Evolutionary conservation across 2,888 invertebrate genomes (phyloP).

Genomic region (Automeris io): DNA sequence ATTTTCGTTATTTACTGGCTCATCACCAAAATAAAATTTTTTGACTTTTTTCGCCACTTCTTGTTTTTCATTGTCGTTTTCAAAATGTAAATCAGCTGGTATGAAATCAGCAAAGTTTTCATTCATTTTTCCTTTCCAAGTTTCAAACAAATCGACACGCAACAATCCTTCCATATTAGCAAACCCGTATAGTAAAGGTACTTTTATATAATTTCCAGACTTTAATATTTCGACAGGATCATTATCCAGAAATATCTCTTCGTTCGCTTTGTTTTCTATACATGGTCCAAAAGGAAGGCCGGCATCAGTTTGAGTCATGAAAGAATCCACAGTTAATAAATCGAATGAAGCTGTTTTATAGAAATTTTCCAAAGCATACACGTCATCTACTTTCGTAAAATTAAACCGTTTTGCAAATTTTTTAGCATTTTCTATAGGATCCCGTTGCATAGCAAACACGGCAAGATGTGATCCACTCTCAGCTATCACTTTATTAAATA

Average conservation of each 20-base stretch:
- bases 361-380: constrained; percentile 38
- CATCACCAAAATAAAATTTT: constrained; percentile 31
- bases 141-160: constrained; percentile 24
- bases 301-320: constrained; percentile 14
- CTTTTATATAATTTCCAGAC: constrained; percentile 25
- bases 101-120: constrained; percentile 44
- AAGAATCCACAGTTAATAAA: constrained; percentile 17
- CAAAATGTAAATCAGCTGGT: constrained; percentile 37
- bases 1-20: constrained; percentile 20
- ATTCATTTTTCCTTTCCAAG: constrained; percentile 38
- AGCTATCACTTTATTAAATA: constrained; percentile 38
- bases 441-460: constrained; percentile 26
- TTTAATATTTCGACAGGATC: constrained; percentile 34
- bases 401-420: constrained; percentile 23
- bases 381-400: constrained; percentile 29
- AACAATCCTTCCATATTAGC: constrained; percentile 43
- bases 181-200: constrained; percentile 41
- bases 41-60: constrained; percentile 27
- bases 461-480: constrained; percentile 38
- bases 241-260: constrained; percentile 29
- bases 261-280: constrained; percentile 15
- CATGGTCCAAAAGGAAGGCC: constrained; percentile 23
- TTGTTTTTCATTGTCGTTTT: constrained; percentile 24
- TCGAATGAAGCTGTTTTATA: constrained; percentile 30
- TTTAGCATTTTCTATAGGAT: constrained; percentile 35